phyloP scores from a whole-genome alignment of 2,888 invertebrate genomes.

The Thalpophila matura region DNA sequence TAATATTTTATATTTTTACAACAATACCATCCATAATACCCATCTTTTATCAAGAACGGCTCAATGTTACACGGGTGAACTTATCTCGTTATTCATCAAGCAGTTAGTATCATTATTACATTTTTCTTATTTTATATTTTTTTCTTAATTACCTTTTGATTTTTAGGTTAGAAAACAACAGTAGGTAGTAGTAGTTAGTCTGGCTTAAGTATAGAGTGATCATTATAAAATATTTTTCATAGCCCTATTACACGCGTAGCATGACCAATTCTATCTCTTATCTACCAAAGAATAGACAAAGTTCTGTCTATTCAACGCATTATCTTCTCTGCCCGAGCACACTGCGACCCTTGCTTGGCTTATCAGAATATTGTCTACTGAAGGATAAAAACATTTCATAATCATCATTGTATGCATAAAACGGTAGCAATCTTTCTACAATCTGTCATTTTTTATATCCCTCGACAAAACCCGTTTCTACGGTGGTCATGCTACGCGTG shows the following conservation, averaged over 20 bases:
- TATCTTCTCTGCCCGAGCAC: too few species aligned
- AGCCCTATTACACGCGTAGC: neutral
- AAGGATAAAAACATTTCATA: too few species aligned
- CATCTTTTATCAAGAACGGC: neutral
- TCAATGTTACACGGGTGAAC: neutral
- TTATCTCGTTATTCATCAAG: conserved; percentile 4
- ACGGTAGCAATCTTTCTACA: too few species aligned
- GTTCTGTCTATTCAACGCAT: too few species aligned
- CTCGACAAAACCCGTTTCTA: too few species aligned
- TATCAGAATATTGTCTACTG: too few species aligned
- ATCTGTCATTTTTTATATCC: too few species aligned
- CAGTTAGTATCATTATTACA: conserved; percentile 27
- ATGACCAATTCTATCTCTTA: too few species aligned
- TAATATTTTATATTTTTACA: neutral
- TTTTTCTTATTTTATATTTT: neutral
- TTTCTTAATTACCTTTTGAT: neutral
- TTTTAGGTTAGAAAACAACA: neutral
- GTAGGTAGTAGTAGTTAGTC: conserved; percentile 18
- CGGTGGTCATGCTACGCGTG: too few species aligned
- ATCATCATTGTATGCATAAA: too few species aligned
- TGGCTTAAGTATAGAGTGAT: neutral
- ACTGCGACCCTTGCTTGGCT: too few species aligned
- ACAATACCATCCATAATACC: neutral
- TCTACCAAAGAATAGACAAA: too few species aligned
- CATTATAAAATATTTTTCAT: neutral